Evolutionary conservation across 2,113 vertebrate species (phyloP), one percentile per base, ranked within the genome.

Genomic region (Pelmatolapia mariae): DNA sequence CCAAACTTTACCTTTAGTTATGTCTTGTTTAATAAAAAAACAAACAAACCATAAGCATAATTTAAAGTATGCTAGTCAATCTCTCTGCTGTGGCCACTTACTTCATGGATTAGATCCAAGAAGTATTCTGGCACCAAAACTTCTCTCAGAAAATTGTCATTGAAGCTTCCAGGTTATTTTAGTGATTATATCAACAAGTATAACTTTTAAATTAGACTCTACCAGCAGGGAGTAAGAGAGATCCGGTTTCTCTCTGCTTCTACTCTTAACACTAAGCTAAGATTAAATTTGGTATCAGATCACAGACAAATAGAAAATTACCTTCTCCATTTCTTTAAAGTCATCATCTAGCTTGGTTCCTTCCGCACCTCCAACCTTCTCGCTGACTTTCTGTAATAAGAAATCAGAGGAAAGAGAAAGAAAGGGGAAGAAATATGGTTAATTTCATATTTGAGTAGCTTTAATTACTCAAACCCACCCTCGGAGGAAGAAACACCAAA

Each of bases 291-390:
- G 45, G 73, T 31, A 12, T 50, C 24, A 50, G 43, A 78, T 78
- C 43, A 16, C 0, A 80, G 19, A 36, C 10, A 57, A 63, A 63
- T 0, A 24, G 12, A 5, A 13, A 91, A 95, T 96, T 94, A 98
- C 98, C 96, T 97, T 97, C 86, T 99, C 98, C 98, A 99, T 99
- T 94, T 99, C 98, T 91, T 98, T 98, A 96, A 99, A 99, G 93
- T 99, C 98, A 86, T 98, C 98, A 24, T 99, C 98, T 4, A 99
- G 95, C 85, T 99, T 99, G 90, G 98, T 99, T 93, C 98, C 98
- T 96, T 99, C 98, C 0, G 98, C 98, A 43, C 98, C 98, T 87
- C 98, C 98, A 19, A 98, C 98, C 93, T 98, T 99, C 96, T 99
- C 98, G 87, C 98, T 99, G 92, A 99, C 98, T 98, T 98, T 98